Evolutionary conservation across 2,888 invertebrate genomes (phyloP).

Genomic region (Bembecia ichneumoniformis): DNA sequence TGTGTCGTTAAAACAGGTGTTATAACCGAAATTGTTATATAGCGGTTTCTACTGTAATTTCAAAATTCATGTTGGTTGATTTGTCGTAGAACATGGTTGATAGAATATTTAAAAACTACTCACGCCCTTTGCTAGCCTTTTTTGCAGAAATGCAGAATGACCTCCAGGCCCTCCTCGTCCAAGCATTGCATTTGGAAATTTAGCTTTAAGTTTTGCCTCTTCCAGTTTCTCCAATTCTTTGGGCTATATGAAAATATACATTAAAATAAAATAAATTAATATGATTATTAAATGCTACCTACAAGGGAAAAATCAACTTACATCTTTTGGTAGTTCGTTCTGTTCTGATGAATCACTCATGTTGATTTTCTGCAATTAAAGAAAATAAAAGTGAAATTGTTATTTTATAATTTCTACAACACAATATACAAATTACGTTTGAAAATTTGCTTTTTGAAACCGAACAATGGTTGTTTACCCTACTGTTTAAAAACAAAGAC

Average conservation of each 20-base stretch:
- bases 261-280: not conserved
- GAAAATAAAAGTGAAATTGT: too few relatives aligned
- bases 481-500: too few relatives aligned
- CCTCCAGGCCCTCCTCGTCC: conserved; percentile 82
- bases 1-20: too few relatives aligned
- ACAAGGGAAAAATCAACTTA: conserved; percentile 24
- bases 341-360: conserved; percentile 61
- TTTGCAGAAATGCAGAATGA: conserved; percentile 93
- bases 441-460: too few relatives aligned
- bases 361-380: conserved; percentile 20
- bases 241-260: conserved; percentile 35
- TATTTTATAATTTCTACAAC: too few relatives aligned
- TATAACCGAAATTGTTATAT: too few relatives aligned
- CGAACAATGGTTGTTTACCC: too few relatives aligned
- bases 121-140: conserved; percentile 94
- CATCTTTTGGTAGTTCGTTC: conserved; percentile 61
- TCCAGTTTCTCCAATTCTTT: conserved; percentile 89
- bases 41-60: too few relatives aligned
- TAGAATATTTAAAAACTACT: conserved; percentile 24
- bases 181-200: conserved; percentile 83
- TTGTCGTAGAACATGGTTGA: too few relatives aligned
- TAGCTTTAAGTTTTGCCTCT: conserved; percentile 93
- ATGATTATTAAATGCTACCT: not conserved
- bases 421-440: too few relatives aligned
- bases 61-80: too few relatives aligned